Conservation (phyloP, 1,140 invertebrate species). For the Branchinecta lynchi region DNA sequence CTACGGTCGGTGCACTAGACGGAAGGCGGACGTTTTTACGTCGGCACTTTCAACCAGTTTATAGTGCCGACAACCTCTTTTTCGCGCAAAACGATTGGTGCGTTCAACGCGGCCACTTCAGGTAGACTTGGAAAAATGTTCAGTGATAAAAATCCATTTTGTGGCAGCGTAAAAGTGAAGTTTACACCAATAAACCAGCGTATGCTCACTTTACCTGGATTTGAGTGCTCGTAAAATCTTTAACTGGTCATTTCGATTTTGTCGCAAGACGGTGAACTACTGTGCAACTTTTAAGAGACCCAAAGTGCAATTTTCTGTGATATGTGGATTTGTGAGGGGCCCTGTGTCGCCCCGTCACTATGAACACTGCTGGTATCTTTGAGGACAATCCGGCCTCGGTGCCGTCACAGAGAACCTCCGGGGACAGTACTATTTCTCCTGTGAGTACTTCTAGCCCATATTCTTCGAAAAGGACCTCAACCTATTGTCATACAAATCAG, state of each 20-base stretch:
- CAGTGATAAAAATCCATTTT: constrained; percentile 8
- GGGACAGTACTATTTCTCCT: background rate
- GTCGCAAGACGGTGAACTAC: constrained; percentile 8
- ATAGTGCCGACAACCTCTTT: background rate
- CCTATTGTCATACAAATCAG: background rate
- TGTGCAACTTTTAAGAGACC: background rate
- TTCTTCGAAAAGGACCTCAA: background rate
- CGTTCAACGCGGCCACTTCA: background rate
- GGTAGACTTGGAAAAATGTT: constrained; percentile 10
- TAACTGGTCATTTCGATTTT: constrained; percentile 12
- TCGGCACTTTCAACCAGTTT: constrained; percentile 2
- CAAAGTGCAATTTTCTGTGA: constrained; percentile 9
- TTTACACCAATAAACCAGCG: constrained; percentile 7
- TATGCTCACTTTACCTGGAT: constrained; percentile 9
- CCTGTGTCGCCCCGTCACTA: background rate
- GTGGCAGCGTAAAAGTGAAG: constrained; percentile 8
- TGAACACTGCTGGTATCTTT: background rate
- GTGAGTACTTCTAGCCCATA: background rate
- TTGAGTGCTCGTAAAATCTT: constrained; percentile 11
- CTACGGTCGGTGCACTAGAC: background rate
- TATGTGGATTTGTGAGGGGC: background rate
- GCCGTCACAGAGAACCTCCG: background rate
- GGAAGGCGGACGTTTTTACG: constrained; percentile 11
- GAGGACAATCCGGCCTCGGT: background rate
- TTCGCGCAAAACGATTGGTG: constrained; percentile 9